These are phyloP conservation scores for Chiropotes sagulatus DNA, from an alignment of 2,797 vertebrate genomes.

Conservation along the genomic window DNA sequence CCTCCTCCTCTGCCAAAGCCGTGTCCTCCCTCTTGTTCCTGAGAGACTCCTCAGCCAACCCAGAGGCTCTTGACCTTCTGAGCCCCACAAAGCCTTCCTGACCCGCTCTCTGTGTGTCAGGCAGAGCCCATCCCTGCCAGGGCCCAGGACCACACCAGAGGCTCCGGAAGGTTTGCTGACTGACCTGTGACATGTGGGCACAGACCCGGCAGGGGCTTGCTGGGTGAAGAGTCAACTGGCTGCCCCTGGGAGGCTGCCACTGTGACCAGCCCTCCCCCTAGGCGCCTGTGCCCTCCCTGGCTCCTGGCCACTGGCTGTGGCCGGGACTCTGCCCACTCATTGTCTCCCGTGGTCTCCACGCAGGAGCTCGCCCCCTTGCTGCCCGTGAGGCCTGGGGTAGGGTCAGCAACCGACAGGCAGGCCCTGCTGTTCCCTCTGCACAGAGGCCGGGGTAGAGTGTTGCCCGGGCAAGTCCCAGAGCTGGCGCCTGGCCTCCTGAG, in stretches of 20 bases:
- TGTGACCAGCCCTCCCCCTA: neutral
- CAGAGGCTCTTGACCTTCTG: neutral
- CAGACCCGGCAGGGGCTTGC: neutral
- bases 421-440: neutral
- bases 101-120: neutral
- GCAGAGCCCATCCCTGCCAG: neutral
- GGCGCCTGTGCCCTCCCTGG: neutral
- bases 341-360: fast-evolving
- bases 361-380: neutral
- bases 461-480: slow-evolving; percentile 68
- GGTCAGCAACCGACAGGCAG: neutral
- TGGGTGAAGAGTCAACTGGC: neutral
- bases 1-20: neutral
- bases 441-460: neutral
- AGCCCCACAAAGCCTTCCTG: fast-evolving
- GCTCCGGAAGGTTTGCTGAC: neutral
- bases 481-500: neutral
- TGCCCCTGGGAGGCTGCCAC: neutral
- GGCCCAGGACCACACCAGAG: neutral
- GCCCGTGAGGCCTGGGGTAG: neutral
- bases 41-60: neutral
- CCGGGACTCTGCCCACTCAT: neutral
- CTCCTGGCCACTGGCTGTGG: neutral
- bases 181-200: neutral
- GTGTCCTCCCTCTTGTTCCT: neutral